Evolutionary conservation across 2,888 invertebrate genomes (phyloP).

Genomic region (Limnephilus rhombicus): DNA sequence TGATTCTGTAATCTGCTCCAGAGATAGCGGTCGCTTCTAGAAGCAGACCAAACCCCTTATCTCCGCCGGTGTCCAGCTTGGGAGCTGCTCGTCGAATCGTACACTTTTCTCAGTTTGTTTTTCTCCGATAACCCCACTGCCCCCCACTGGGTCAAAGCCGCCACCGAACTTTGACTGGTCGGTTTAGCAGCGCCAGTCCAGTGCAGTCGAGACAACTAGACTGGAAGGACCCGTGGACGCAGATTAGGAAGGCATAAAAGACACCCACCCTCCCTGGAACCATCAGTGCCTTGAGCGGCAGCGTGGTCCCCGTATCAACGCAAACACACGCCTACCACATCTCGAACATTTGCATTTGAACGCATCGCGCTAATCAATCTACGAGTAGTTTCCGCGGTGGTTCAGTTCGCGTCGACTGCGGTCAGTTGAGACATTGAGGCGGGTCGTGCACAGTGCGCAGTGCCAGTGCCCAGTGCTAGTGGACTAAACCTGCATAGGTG

Average conservation of each 20-base stretch:
- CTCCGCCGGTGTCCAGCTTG: conserved; percentile 30
- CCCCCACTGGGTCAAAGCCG: conserved; percentile 53
- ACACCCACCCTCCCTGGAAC: conserved; percentile 37
- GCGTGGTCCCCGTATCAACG: conserved; percentile 4
- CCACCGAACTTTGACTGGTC: conserved; percentile 60
- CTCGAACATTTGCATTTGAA: conserved; percentile 29
- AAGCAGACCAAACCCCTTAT: conserved; percentile 1
- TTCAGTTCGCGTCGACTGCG: background rate
- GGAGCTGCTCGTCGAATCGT: background rate
- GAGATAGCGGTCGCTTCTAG: background rate
- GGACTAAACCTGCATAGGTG: background rate
- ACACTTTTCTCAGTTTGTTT: conserved; percentile 50
- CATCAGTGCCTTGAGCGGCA: conserved; percentile 36
- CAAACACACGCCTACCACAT: background rate
- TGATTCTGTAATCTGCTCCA: background rate
- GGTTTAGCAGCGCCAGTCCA: conserved; percentile 35
- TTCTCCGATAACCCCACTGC: conserved; percentile 59
- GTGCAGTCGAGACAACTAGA: conserved; percentile 43
- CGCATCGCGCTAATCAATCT: conserved; percentile 7
- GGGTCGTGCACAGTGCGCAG: conserved; percentile 40
- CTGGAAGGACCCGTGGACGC: conserved; percentile 34
- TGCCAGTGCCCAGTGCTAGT: conserved; percentile 25
- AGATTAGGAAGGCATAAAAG: conserved; percentile 50
- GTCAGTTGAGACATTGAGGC: conserved; percentile 31
- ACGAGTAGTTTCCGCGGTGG: conserved; percentile 16